Conservation (phyloP, 2,797 vertebrate species). For the Notamacropus eugenii region DNA sequence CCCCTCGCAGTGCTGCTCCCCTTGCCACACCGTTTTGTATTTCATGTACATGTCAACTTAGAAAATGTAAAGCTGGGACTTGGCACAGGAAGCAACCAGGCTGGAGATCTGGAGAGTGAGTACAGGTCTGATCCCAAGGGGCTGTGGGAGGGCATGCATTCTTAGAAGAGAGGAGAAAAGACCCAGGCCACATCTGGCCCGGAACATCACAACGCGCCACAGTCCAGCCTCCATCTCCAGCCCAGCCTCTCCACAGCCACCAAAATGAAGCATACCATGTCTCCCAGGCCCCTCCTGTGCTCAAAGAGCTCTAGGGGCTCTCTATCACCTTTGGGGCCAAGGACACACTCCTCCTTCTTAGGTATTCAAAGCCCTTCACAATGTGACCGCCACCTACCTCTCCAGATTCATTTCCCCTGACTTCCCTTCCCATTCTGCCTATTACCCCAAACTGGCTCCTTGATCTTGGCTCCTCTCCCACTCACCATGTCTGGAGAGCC, state of each 20-base stretch:
- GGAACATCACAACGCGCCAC: fast-evolving
- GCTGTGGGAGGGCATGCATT: neutral
- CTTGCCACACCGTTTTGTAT: neutral
- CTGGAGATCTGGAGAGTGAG: neutral
- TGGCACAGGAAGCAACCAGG: neutral
- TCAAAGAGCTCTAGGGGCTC: neutral
- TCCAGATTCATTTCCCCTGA: neutral
- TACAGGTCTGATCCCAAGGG: neutral
- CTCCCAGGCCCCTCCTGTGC: no score
- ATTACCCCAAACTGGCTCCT: neutral
- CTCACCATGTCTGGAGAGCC: neutral
- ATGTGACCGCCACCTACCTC: neutral
- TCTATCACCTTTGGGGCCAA: neutral
- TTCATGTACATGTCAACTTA: neutral
- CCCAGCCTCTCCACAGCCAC: neutral
- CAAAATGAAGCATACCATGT: neutral
- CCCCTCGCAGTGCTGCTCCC: neutral
- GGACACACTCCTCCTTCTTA: neutral
- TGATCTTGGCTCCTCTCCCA: neutral
- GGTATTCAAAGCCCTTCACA: neutral
- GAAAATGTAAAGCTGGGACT: neutral
- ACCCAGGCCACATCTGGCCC: neutral
- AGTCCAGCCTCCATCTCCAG: neutral
- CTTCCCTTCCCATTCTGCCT: neutral
- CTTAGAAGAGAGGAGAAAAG: neutral